These are phyloP conservation scores for Fukomys damarensis DNA, from an alignment of 2,113 vertebrate species.

Conservation along the genomic window DNA sequence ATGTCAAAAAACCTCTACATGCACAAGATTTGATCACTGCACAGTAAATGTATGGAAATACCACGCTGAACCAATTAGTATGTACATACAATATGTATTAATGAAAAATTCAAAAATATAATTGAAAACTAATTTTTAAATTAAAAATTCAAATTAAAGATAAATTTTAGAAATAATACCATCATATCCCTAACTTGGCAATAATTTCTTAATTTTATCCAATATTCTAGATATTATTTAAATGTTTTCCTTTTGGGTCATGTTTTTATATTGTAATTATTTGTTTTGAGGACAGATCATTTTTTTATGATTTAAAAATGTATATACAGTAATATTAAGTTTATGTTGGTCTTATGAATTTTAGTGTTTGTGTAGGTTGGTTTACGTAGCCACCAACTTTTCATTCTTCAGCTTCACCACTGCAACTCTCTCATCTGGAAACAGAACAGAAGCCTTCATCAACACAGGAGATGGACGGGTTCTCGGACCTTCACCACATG, in stretches of 20 bases:
- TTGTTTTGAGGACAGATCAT: background rate
- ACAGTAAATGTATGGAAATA: background rate
- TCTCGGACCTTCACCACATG: background rate
- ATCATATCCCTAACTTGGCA: background rate
- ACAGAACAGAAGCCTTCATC: background rate
- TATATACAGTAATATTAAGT: background rate
- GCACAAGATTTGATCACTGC: background rate
- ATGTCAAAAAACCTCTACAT: background rate
- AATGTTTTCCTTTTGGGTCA: background rate
- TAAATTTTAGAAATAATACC: background rate
- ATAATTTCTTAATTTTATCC: background rate
- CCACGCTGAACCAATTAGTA: background rate
- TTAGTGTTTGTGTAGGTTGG: background rate
- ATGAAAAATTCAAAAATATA: background rate
- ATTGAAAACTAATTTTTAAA: background rate
- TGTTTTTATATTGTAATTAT: background rate
- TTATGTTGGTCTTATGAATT: background rate
- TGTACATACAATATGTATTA: too few relatives aligned
- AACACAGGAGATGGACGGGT: background rate
- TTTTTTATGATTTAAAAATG: background rate
- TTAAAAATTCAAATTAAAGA: background rate
- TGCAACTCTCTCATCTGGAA: background rate
- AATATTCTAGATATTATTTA: background rate
- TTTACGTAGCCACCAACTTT: background rate
- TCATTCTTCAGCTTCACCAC: background rate